Evolutionary conservation across 2,797 vertebrate genomes (phyloP), one percentile per base, ranked within the genome.

Genomic region (Moxostoma hubbsi): DNA sequence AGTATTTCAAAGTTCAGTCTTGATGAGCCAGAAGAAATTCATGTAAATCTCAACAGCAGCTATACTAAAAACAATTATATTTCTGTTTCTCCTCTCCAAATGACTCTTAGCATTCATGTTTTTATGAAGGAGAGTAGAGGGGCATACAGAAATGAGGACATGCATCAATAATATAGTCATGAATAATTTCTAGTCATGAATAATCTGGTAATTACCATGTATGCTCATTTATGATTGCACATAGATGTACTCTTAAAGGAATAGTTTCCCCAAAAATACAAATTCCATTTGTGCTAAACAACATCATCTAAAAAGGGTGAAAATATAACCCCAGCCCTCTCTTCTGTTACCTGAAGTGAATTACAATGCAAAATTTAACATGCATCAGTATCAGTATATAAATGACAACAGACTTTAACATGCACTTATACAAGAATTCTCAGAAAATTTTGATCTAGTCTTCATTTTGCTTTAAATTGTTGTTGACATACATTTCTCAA

Each of bases 1-100:
- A 70, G 73, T 67, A 43, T 79, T 82, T 73, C 79, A 81, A 85
- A 80, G 77, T 43, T 63, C 55, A 46, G 11, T 12, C 61, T 65
- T 49, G n/a, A 59, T 55, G 11, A 70, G 76, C 79, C 45, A 15
- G 64, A 57, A 70, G 75, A 62, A 24, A 78, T 16, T 13, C n/a
- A 45, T 53, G 49, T n/a, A 74, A 53, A 75, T 81, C 18, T 63
- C 47, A 74, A 64, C n/a, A 36, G 47, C 57, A 71, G 47, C 6
- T 46, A 7, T 64, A 43, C 45, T 61, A 11, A 61, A 45, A 10
- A 45, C n/a, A 9, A 18, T 61, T 18, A 69, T 45, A 53, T 70
- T 65, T 64, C 13, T 5, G 9, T 66, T 67, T 59, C 4, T 9
- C 9, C 18, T 59, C 46, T 57, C 16, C 45, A 67, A 51, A 53